Base-by-base conservation (phyloP, 1,140 invertebrate species). In the Meteorus sp. region DNA sequence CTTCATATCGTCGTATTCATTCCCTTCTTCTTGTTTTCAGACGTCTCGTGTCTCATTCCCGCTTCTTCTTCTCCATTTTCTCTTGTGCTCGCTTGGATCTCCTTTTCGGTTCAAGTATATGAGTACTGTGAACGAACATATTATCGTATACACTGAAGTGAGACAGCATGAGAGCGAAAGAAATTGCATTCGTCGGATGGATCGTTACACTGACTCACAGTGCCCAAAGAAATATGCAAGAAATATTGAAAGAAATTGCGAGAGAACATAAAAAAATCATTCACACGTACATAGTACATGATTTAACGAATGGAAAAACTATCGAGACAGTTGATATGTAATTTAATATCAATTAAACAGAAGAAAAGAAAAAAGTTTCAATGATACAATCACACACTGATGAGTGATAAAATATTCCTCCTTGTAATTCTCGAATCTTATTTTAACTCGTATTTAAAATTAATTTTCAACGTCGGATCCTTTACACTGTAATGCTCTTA, bases 141-240 rank as follows among this genome's bases (percentile, higher is more conserved):
- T 35, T 33, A 37, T 52, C 31, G 27, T 17, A 20, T 19, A 31
- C 31, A 43, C 29, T 45, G 19, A 29, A 56, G 17, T 27, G 25
- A 54, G 27, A 31, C 19, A 44, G 22, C 31, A 33, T 41, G 39
- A 54, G 37, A 43, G 25, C 27, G 20, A 45, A 20, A 23, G 15
- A 39, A n/a, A 56, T 45, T 56, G 17, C 50, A 56, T 56, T 56
- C 39, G 41, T 43, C 50, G 50, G 50, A 33, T 52, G 50, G 31
- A 52, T 56, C 53, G 41, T 45, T 20, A 7, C 53, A 20, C 23
- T 23, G 43, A 45, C 20, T 45, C 22, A 45, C n/a, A n/a, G n/a
- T n/a, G n/a, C n/a, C n/a, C n/a, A n/a, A 19, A 22, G 6, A 23
- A 5, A 23, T 19, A 9, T 11, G 11, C 11, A 45, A 25, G 2